Conservation (phyloP, 2,113 vertebrate genomes). For the Lasiurus cinereus region DNA sequence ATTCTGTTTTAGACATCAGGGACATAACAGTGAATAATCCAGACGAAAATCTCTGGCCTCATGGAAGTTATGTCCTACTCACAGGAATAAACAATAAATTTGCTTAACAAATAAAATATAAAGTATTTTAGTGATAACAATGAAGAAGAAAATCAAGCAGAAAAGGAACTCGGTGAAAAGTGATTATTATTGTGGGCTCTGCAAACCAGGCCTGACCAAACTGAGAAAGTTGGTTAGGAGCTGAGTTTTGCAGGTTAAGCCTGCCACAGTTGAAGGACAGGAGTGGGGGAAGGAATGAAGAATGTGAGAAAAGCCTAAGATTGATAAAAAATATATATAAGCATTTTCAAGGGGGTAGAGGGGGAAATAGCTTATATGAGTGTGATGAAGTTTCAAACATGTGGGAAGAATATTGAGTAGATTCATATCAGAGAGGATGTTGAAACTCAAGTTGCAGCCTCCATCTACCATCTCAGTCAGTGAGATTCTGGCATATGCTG, state of each 20-base stretch:
- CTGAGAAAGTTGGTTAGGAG: neutral
- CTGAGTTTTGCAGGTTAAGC: neutral
- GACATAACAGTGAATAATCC: neutral
- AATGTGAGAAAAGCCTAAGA: neutral
- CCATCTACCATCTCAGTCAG: neutral
- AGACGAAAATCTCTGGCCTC: neutral
- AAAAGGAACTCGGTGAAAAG: neutral
- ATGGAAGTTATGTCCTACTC: neutral
- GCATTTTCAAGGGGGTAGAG: neutral
- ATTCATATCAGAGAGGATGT: neutral
- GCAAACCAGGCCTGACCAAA: neutral
- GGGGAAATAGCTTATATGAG: neutral
- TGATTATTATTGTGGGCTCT: no score
- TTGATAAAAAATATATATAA: neutral
- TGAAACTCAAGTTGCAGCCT: neutral
- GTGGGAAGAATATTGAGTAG: neutral
- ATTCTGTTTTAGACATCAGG: constrained; percentile 1
- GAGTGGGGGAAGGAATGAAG: neutral
- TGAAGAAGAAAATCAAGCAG: neutral
- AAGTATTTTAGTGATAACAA: neutral
- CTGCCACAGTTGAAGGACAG: neutral
- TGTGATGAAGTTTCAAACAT: neutral
- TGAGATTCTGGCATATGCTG: neutral
- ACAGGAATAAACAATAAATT: constrained; percentile 33
- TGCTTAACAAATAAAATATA: constrained; percentile 21